phyloP scores from a whole-genome alignment of 2,888 invertebrate species.

The Agrilus cyanescens region DNA sequence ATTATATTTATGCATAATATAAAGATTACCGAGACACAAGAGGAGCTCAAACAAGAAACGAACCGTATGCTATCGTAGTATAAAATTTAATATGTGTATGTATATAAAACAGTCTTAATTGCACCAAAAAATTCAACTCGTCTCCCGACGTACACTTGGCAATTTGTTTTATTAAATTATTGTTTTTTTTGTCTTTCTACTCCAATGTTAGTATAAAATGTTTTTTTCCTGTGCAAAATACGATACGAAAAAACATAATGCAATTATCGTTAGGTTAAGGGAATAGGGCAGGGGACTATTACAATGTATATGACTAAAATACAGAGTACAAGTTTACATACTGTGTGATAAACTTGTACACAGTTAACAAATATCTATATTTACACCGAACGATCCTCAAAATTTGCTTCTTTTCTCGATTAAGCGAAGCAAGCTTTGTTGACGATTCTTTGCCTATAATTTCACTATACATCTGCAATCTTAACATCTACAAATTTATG shows the following conservation, averaged over 20 bases:
- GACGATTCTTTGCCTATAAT: not conserved
- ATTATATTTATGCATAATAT: slow-evolving; percentile 12
- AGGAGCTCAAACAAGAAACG: too few relatives aligned
- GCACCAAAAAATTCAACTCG: slow-evolving; percentile 26
- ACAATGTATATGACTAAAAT: slow-evolving; percentile 9
- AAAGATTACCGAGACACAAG: slow-evolving; percentile 3
- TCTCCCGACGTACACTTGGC: slow-evolving; percentile 10
- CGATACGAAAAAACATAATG: slow-evolving; percentile 14
- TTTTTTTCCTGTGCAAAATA: slow-evolving; percentile 18
- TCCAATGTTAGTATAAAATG: slow-evolving; percentile 22
- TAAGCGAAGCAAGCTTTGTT: too few relatives aligned
- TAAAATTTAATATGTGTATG: slow-evolving; percentile 2
- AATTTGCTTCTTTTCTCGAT: slow-evolving; percentile 6
- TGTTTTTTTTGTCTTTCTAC: slow-evolving; percentile 7
- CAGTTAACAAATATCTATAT: slow-evolving; percentile 16
- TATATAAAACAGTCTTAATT: slow-evolving; percentile 34
- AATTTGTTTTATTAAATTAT: slow-evolving; percentile 7
- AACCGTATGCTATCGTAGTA: too few relatives aligned
- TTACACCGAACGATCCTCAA: slow-evolving; percentile 13
- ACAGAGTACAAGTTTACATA: slow-evolving; percentile 10
- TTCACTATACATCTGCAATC: slow-evolving; percentile 14
- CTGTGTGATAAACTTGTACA: slow-evolving; percentile 18
- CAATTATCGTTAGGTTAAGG: slow-evolving; percentile 6
- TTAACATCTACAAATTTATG: slow-evolving; percentile 27
- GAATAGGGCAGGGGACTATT: slow-evolving; percentile 14